phyloP scores from a whole-genome alignment of 2,888 invertebrate species.

The Agrochola macilenta region DNA sequence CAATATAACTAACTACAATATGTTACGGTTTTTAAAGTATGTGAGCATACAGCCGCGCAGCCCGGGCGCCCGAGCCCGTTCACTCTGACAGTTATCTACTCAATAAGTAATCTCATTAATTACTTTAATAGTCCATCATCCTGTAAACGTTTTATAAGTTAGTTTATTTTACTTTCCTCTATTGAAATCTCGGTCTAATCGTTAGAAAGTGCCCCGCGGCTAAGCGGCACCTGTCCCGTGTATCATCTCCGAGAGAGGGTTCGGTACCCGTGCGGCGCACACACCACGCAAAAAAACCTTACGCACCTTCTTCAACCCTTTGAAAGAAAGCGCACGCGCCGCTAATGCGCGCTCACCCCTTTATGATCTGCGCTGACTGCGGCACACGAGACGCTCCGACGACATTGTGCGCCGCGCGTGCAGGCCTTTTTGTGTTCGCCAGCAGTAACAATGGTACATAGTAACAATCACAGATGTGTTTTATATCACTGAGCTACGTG shows the following conservation, averaged over 20 bases:
- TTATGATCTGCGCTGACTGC: conserved; percentile 26
- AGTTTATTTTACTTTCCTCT: conserved; percentile 38
- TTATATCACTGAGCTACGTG: conserved; percentile 4
- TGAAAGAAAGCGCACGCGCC: conserved; percentile 61
- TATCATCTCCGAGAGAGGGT: not conserved
- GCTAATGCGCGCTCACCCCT: conserved; percentile 52
- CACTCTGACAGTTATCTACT: not conserved
- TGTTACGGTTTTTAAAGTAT: conserved; percentile 5
- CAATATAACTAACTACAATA: conserved; percentile 9
- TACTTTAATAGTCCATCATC: not conserved
- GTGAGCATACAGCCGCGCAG: not conserved
- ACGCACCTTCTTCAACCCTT: conserved; percentile 55
- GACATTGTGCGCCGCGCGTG: conserved; percentile 31
- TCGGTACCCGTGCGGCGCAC: conserved; percentile 27
- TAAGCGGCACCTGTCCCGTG: conserved; percentile 36
- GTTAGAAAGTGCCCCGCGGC: conserved; percentile 29
- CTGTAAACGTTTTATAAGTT: not conserved
- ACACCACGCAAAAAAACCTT: conserved; percentile 42
- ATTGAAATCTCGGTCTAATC: not conserved
- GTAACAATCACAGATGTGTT: conserved; percentile 1
- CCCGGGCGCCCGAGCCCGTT: too few relatives aligned
- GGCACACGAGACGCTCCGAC: conserved; percentile 22
- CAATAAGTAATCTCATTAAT: not conserved
- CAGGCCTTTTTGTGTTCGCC: not conserved
- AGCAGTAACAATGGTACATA: conserved; percentile 28